A percentile compares a stretch with the other conserved stretches of the same genome.
These are phyloP conservation scores for Lethenteron camtschaticum DNA, from an alignment of 2,113 vertebrate species.

Conservation along the genomic window DNA sequence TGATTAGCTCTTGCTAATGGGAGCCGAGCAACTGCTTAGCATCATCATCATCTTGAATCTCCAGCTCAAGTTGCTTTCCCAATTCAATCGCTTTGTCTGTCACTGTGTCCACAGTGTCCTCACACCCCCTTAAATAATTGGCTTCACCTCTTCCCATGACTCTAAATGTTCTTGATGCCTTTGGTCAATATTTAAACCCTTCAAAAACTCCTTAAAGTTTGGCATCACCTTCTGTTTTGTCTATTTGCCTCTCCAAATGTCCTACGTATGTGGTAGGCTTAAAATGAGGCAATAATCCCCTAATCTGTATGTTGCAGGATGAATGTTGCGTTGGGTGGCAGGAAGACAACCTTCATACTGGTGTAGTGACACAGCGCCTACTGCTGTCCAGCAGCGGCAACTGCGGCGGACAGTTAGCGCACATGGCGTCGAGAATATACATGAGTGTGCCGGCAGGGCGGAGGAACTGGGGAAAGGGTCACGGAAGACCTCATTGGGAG, in stretches of 20 bases:
- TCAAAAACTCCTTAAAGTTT: conserved; percentile 1
- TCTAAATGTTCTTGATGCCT: conserved; percentile 8
- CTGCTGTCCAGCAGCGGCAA: too few species aligned
- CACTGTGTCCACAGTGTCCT: neutral
- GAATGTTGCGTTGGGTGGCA: conserved; percentile 4
- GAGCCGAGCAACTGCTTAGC: conserved; percentile 5
- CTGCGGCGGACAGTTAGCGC: too few species aligned
- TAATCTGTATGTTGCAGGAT: conserved; percentile 9
- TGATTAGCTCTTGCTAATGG: conserved; percentile 6
- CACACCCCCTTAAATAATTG: conserved; percentile 5
- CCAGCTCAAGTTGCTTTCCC: conserved; percentile 5
- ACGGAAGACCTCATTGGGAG: too few species aligned
- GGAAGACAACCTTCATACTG: neutral
- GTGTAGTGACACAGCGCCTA: neutral
- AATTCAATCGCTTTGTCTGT: neutral
- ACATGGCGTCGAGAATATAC: too few species aligned
- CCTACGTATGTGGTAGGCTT: conserved; percentile 11
- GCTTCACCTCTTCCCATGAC: conserved; percentile 6
- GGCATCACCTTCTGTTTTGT: conserved; percentile 4
- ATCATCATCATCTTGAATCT: conserved; percentile 7
- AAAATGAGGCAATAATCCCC: conserved; percentile 9
- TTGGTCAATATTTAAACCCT: conserved; percentile 7
- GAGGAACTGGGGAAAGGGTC: too few species aligned
- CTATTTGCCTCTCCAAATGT: conserved; percentile 8
- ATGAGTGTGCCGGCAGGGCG: too few species aligned